Base-by-base conservation (phyloP, 37 sponge, comb jelly and placozoan genomes). In the Halichondria panicea region DNA sequence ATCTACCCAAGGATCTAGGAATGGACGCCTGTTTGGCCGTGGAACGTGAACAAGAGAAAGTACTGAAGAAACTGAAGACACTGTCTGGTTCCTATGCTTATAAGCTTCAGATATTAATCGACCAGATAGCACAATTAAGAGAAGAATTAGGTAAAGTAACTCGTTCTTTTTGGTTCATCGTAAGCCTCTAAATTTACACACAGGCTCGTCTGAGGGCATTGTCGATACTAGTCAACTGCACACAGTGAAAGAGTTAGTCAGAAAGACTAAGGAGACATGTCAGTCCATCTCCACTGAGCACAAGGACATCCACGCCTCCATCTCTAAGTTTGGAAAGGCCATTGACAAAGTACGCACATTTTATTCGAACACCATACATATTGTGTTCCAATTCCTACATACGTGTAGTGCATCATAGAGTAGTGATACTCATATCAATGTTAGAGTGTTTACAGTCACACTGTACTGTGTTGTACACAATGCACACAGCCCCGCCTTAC, bases 251-350 rank as follows among this genome's bases (percentile, higher is more conserved):
- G 60, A 58, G 40, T 66, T 71, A 5, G 34, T 28, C 25, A 65
- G 75, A 24, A 25, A 28, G 9, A 63, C 44, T 11, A 82, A 55
- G 24, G 69, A 75, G 28, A n/a, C 73, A 0, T 64, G 63, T 22
- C 83, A 82, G 39, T 40, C 22, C 6, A 36, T 81, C 4, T 91
- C 92, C 25, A 37, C 46, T 4, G 77, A 89, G 12, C 94, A 93
- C 75, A 93, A 85, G 39, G 94, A 93, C 25, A 77, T 89, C 6
- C 94, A 93, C 46, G 85, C 81, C 13, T 6, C 78, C 28, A 89
- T 93, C 28, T 89, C 94, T 19, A 85, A 85, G 52, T 56, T 84
- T 45, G 90, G 90, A 15, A 75, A 78, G 15, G 81, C 73, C 33
- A 93, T 93, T 77, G 94, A 93, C 71, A 93, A 84, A 63, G 94